Conservation (phyloP, 2,113 vertebrate species). For the Speoplatyrhinus poulsoni region DNA sequence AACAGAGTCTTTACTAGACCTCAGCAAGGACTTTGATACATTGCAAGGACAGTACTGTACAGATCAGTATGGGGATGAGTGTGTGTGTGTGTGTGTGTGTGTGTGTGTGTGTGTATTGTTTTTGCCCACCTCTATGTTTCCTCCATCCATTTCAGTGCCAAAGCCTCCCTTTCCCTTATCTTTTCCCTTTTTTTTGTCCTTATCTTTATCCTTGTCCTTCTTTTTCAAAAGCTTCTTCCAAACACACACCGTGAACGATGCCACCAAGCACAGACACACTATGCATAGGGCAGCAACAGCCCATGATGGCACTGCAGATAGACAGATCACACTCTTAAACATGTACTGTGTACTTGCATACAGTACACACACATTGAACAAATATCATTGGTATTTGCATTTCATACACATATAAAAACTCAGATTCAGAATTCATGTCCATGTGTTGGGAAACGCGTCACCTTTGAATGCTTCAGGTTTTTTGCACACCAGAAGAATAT, state of each 20-base stretch:
- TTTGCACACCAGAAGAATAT: too few relatives aligned
- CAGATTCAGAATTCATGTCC: too few relatives aligned
- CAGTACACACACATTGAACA: too few relatives aligned
- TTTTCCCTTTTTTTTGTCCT: conserved; percentile 88
- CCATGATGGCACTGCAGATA: conserved; percentile 68
- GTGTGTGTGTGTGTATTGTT: conserved; percentile 11
- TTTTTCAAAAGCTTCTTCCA: conserved; percentile 95
- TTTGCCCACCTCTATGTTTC: conserved; percentile 85
- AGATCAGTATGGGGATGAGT: conserved; percentile 20
- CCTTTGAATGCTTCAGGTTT: too few relatives aligned
- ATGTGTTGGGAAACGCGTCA: too few relatives aligned
- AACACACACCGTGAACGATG: conserved; percentile 88
- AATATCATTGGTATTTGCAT: too few relatives aligned
- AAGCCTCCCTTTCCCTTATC: conserved; percentile 88
- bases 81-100: conserved; percentile 9
- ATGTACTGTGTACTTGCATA: not conserved
- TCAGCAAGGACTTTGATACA: conserved; percentile 40
- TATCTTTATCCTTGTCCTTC: conserved; percentile 81
- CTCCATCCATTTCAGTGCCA: conserved; percentile 90
- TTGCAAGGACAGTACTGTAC: conserved; percentile 47
- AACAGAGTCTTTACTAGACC: conserved; percentile 33
- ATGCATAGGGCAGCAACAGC: conserved; percentile 68
- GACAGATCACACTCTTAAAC: conserved; percentile 4
- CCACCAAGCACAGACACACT: conserved; percentile 82
- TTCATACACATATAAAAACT: too few relatives aligned